Evolutionary conservation across 2,113 vertebrate species (phyloP).

Genomic region (Pelmatolapia mariae): DNA sequence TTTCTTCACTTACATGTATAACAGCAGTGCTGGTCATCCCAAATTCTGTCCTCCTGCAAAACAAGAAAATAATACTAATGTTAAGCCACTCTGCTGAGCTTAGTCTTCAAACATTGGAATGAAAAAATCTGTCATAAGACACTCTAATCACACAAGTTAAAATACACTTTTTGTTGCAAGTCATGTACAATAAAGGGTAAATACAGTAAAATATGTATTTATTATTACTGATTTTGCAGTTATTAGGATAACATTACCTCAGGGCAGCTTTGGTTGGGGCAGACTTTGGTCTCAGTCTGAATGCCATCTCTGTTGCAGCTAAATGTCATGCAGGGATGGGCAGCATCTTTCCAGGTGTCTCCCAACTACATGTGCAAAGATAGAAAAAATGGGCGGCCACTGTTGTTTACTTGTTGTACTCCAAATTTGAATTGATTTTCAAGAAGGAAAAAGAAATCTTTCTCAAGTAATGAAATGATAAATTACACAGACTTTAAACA

Average conservation of each 20-base stretch:
- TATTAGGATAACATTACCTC: slow-evolving; percentile 21
- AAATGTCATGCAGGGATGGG: slow-evolving; percentile 41
- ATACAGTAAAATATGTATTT: neutral
- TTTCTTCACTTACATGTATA: slow-evolving; percentile 46
- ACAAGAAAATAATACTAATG: neutral
- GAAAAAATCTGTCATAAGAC: rapidly evolving
- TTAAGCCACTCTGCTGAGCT: neutral
- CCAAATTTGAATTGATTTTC: neutral
- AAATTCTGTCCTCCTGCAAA: slow-evolving; percentile 42
- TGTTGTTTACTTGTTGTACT: neutral
- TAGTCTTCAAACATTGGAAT: neutral
- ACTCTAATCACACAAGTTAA: neutral
- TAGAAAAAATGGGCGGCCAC: neutral
- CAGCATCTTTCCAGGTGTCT: slow-evolving; percentile 44
- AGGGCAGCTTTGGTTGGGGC: slow-evolving; percentile 29
- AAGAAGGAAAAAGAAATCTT: neutral
- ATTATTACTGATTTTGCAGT: neutral
- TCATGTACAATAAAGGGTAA: rapidly evolving
- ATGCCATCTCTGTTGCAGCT: slow-evolving; percentile 42
- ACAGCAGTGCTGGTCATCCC: slow-evolving; percentile 60
- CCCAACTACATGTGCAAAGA: slow-evolving; percentile 44
- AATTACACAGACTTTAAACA: neutral
- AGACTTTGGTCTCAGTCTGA: slow-evolving; percentile 25
- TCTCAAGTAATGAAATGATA: neutral
- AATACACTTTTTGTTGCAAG: rapidly evolving